Evolutionary conservation across 2,113 vertebrate genomes (phyloP), one percentile per base, ranked within the genome.

Genomic region (Felis catus): DNA sequence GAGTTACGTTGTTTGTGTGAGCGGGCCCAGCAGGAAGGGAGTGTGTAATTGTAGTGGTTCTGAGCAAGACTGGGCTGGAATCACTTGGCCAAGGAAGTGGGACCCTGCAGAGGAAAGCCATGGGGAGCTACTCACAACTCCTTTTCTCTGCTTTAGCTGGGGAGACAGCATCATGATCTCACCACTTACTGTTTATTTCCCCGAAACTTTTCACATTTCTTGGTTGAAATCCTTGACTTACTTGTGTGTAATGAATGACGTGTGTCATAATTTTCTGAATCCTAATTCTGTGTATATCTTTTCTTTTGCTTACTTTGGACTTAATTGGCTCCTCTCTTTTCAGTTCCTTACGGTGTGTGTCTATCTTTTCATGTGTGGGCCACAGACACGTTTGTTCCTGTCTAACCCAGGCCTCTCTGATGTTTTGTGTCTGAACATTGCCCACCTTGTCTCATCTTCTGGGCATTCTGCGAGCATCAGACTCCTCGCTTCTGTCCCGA

Each of bases 401-500:
- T 93, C 85, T 78, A 65, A 25, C 83, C 65, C 48, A 27, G 66
- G 48, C 79, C 19, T 74, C n/a, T 70, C 79, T 89, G 53, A n/a
- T 86, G 61, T 89, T 93, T 93, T 91, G n/a, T 96, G 66, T 89
- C 81, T 92, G 79, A 96, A 94, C 48, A 70, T 33, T 25, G 48
- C 82, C 65, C 68, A 96, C 73, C 71, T 94, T 79, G n/a, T 97
- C 94, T 97, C 70, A 61, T 96, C 89, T 97, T 94, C 36, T 74
- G 81, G 78, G 76, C 89, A n/a, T 96, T 97, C 81, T 91, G 86
- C 92, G 88, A 93, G 85, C 80, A 73, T 93, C 63, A 58, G 66
- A 68, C 66, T 97, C 71, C 23, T 94, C 0, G 16, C 33, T 74
- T 97, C 82, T 76, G 65, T 71, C 95, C 95, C 80, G 84, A 97